phyloP scores from a whole-genome alignment of 2,888 invertebrate genomes.

The Parnassius smintheus region DNA sequence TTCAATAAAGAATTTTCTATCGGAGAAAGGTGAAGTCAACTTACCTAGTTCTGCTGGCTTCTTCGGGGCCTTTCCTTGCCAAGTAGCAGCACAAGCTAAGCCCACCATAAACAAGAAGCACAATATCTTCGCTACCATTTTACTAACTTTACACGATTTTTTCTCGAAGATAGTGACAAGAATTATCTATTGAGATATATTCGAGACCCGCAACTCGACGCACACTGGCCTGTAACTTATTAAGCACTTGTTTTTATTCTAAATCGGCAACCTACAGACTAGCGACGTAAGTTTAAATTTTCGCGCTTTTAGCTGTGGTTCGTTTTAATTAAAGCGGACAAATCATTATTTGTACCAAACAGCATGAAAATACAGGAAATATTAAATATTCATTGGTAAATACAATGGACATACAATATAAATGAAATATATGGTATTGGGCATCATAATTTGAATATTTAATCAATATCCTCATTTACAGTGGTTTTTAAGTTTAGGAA shows the following conservation, averaged over 20 bases:
- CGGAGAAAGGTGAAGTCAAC: constrained; percentile 30
- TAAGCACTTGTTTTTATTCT: constrained; percentile 61
- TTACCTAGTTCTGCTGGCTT: constrained; percentile 61
- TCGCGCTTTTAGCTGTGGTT: background rate
- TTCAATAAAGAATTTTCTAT: no score
- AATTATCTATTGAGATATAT: constrained; percentile 31
- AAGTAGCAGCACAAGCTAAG: constrained; percentile 52
- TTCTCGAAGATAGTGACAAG: constrained; percentile 28
- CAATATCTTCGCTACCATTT: constrained; percentile 59
- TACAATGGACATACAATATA: background rate
- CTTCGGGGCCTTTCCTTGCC: constrained; percentile 42
- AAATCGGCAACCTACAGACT: constrained; percentile 44
- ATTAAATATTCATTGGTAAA: constrained; percentile 8
- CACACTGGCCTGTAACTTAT: constrained; percentile 49
- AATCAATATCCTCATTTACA: constrained; percentile 19
- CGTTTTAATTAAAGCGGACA: background rate
- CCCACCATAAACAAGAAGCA: constrained; percentile 50
- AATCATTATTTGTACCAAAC: background rate
- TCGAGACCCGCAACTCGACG: constrained; percentile 25
- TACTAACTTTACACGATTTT: constrained; percentile 26
- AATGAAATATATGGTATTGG: background rate
- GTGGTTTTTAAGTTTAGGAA: constrained; percentile 16
- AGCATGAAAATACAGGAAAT: constrained; percentile 15
- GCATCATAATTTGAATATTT: constrained; percentile 15
- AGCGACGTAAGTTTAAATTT: constrained; percentile 34